Base-by-base conservation (phyloP, 1,140 invertebrate species). In the Wasmannia auropunctata region DNA sequence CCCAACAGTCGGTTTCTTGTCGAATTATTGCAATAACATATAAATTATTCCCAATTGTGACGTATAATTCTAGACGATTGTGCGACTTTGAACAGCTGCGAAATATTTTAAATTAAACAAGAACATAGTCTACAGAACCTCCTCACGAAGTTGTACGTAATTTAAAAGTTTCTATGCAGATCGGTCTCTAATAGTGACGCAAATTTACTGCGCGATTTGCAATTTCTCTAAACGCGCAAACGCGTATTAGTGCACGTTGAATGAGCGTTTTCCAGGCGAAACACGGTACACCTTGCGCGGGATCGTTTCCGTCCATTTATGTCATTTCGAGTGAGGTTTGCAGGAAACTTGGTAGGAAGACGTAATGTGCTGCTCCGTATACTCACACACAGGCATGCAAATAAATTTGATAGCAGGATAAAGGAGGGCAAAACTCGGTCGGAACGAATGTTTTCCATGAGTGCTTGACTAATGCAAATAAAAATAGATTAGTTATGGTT, bases 201-300 rank as follows among this genome's bases (percentile, higher is more conserved):
- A 67, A 72, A 74, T 67, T 67, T 16, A 25, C 67, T 31, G 28
- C 79, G 51, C 67, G 79, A 83, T 83, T 83, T 72, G 79, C 79
- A 83, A 83, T 83, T 83, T 83, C 79, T 72, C 79, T 70, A 81
- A 81, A 81, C 51, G 51, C 79, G 79, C 79, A 72, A 83, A 83
- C 37, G 67, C 67, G 25, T 34, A 83, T 83, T 83, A 83, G 79
- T 58, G 79, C 65, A 58, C 79, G 67, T 31, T 83, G 79, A 83
- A 83, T 83, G 79, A 83, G 79, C 79, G 79, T 83, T 83, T 83
- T 83, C 79, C 67, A 72, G 51, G 67, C 79, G 79, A 81, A 72
- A 81, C 79, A 58, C 54, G 79, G 51, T 72, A 40, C 22, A 43
- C 46, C 76, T 67, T 43, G 79, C 69, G 67, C 37, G 37, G 67